Evolutionary conservation across 2,888 invertebrate genomes (phyloP).

Genomic region (Stramonita haemastoma): DNA sequence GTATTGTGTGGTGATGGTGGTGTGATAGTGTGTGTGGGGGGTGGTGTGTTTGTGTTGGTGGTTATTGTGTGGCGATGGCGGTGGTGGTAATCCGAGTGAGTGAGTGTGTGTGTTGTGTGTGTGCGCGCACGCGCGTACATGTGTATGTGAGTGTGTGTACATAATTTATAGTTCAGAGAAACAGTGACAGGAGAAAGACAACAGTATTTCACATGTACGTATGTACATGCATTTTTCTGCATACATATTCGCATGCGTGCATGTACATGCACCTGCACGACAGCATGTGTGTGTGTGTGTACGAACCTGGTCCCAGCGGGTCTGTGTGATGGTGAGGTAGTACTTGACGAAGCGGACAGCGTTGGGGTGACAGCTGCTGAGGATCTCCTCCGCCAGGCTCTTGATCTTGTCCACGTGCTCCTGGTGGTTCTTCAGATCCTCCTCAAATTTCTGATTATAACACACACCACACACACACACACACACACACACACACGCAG

Average conservation of each 20-base stretch:
- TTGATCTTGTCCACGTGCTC: conserved; percentile 75
- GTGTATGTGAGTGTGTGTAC: conserved; percentile 5
- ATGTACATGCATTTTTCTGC: neutral
- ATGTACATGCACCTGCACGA: neutral
- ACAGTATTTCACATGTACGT: neutral
- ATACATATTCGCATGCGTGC: neutral
- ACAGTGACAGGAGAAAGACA: no score
- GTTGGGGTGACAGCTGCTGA: conserved; percentile 75
- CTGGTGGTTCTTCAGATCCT: conserved; percentile 72
- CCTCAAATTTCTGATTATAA: conserved; percentile 68
- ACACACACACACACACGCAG: neutral
- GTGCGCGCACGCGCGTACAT: neutral
- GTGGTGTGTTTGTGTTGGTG: no score
- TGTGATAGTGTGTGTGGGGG: no score
- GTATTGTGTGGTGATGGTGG: no score
- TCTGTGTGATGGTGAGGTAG: conserved; percentile 77
- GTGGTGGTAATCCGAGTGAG: neutral
- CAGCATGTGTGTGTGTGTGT: neutral
- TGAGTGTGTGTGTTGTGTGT: neutral
- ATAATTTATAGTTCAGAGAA: neutral
- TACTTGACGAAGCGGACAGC: conserved; percentile 77
- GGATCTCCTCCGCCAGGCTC: conserved; percentile 73
- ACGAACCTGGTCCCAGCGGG: conserved; percentile 71
- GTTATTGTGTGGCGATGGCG: no score
- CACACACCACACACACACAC: neutral